A percentile compares a stretch with the other conserved stretches of the same genome.
These are phyloP conservation scores for Helarctos malayanus DNA, from an alignment of 2,797 vertebrate species.

Conservation along the genomic window DNA sequence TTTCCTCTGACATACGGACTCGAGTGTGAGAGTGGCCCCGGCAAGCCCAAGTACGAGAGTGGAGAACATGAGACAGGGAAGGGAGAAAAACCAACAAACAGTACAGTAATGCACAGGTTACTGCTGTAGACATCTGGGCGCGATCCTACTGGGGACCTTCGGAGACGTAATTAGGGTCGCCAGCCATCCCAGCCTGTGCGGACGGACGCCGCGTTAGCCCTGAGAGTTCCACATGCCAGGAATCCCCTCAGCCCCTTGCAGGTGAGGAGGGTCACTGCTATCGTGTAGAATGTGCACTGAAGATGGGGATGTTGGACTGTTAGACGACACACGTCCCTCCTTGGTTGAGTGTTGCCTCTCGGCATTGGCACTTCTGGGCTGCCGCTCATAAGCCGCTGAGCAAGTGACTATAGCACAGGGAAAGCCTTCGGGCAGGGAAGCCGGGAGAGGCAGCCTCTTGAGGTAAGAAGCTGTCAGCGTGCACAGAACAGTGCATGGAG, in stretches of 20 bases:
- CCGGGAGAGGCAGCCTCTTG: not conserved
- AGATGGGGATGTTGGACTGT: not conserved
- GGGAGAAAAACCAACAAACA: not conserved
- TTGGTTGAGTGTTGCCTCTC: not conserved
- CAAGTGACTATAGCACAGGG: fast-evolving
- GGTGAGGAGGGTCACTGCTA: not conserved
- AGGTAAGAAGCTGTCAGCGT: not conserved
- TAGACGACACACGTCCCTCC: not conserved
- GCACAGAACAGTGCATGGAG: not conserved
- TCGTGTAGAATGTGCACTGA: not conserved
- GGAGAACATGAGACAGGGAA: not conserved
- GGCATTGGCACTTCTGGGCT: not conserved
- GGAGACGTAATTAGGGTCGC: not conserved
- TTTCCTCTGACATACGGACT: not conserved
- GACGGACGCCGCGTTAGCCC: not conserved
- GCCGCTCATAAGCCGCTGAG: not conserved
- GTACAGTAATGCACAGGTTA: not conserved
- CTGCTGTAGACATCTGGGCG: not conserved
- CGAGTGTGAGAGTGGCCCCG: not conserved
- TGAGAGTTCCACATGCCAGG: not conserved
- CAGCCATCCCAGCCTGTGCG: not conserved
- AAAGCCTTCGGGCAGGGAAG: not conserved
- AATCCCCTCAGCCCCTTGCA: not conserved
- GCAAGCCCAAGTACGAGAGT: not conserved
- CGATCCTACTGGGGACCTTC: not conserved